A percentile compares a stretch with the other conserved stretches of the same genome.
Conservation (phyloP, 2,888 invertebrate species). For the Hyppa rectilinea region DNA sequence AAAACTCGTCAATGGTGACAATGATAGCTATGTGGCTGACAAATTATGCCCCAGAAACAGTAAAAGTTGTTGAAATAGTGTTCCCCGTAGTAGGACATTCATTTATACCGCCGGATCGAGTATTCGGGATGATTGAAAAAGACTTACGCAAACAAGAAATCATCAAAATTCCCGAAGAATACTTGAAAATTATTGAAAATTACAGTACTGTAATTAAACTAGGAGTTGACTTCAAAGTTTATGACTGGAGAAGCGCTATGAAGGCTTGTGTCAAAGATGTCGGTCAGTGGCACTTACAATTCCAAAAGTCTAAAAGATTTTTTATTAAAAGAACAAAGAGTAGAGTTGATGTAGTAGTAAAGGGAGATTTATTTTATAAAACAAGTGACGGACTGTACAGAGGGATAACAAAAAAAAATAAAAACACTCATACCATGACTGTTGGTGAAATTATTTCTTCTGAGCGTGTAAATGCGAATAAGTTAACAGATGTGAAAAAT, state of each 20-base stretch:
- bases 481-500: slow-evolving; percentile 41
- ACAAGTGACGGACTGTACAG: slow-evolving; percentile 29
- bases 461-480: slow-evolving; percentile 28
- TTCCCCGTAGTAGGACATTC: slow-evolving; percentile 66
- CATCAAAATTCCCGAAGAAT: slow-evolving; percentile 59
- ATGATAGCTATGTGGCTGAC: slow-evolving; percentile 63
- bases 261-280: slow-evolving; percentile 51
- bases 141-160: slow-evolving; percentile 55
- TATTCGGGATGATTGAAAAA: slow-evolving; percentile 66
- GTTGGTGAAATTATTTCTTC: slow-evolving; percentile 34
- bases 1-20: slow-evolving; percentile 65
- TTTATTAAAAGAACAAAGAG: slow-evolving; percentile 38
- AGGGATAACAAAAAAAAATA: slow-evolving; percentile 39
- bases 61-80: slow-evolving; percentile 60
- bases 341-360: slow-evolving; percentile 38
- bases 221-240: slow-evolving; percentile 42
- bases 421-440: slow-evolving; percentile 29
- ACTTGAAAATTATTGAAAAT: slow-evolving; percentile 53
- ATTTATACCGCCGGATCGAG: slow-evolving; percentile 64
- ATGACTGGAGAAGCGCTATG: slow-evolving; percentile 56
- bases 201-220: slow-evolving; percentile 49
- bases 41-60: slow-evolving; percentile 45
- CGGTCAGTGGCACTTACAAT: slow-evolving; percentile 45
- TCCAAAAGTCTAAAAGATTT: slow-evolving; percentile 39
- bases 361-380: slow-evolving; percentile 33